phyloP scores from a whole-genome alignment of 1,140 invertebrate species.

The Aphelinus certus region DNA sequence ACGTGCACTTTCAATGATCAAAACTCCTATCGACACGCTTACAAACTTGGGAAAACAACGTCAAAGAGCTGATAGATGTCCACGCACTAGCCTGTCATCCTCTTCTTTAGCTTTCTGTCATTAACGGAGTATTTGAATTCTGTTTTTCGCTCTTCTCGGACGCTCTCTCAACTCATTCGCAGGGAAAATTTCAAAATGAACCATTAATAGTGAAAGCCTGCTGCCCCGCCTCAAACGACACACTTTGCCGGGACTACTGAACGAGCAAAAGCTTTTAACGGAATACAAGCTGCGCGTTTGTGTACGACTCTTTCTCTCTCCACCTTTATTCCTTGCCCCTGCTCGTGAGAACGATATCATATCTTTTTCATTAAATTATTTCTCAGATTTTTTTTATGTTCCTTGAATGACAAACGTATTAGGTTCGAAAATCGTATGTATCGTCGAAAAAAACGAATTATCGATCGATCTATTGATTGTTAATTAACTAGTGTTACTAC shows the following conservation, averaged over 20 bases:
- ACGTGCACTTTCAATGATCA: no score
- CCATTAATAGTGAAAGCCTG: slow-evolving; percentile 37
- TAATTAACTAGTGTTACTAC: no score
- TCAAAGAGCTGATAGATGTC: no score
- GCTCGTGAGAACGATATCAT: not conserved
- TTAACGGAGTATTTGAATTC: slow-evolving; percentile 1
- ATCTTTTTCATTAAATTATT: not conserved
- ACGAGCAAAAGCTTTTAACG: slow-evolving; percentile 40
- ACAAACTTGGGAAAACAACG: no score
- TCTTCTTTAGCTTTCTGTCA: not conserved
- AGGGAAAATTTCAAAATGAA: slow-evolving; percentile 34
- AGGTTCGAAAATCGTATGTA: no score
- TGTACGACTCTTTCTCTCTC: slow-evolving; percentile 12
- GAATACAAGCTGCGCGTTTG: slow-evolving; percentile 38
- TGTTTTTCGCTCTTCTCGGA: not conserved
- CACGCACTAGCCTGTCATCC: not conserved
- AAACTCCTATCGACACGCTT: no score
- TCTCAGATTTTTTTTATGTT: not conserved
- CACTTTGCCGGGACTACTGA: slow-evolving; percentile 26
- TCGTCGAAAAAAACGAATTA: no score
- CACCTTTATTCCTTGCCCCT: not conserved
- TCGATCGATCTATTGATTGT: no score
- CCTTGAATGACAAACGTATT: not conserved
- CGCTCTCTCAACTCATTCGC: not conserved
- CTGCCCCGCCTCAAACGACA: not conserved